phyloP scores from a whole-genome alignment of 37 sponge, comb jelly and placozoan species.

The Dysidea cf. avara region DNA sequence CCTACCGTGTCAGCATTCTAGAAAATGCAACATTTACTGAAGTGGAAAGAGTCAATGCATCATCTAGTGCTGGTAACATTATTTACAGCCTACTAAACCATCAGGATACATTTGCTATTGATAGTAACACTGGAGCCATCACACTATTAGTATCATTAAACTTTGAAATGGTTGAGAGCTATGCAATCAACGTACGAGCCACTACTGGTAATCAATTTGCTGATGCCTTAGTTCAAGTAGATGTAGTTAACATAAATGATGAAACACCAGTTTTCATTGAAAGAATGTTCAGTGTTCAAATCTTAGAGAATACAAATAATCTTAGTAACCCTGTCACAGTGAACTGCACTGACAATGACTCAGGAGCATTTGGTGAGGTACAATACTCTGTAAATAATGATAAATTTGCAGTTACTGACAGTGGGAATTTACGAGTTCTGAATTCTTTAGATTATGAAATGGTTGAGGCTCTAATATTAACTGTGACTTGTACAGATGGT shows the following conservation, averaged over 20 bases:
- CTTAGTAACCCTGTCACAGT: no score
- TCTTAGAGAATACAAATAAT: slow-evolving; percentile 7
- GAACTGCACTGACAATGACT: no score
- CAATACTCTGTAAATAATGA: no score
- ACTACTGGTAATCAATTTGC: no score
- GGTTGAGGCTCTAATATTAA: background rate
- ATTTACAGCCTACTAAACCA: slow-evolving; percentile 32
- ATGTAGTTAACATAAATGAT: slow-evolving; percentile 5
- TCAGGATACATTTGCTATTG: background rate
- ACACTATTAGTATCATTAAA: slow-evolving; percentile 23
- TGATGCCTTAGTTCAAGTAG: no score
- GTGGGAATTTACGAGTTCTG: no score
- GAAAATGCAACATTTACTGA: slow-evolving; percentile 27
- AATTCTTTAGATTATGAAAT: no score
- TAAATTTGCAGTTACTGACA: no score
- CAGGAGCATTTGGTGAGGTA: no score
- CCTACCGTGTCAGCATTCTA: slow-evolving; percentile 32
- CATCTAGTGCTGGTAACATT: slow-evolving; percentile 42
- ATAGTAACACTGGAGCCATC: slow-evolving; percentile 34
- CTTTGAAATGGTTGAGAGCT: slow-evolving; percentile 5
- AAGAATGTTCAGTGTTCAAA: background rate
- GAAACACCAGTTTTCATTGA: slow-evolving; percentile 17
- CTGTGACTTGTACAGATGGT: slow-evolving; percentile 31
- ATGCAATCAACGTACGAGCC: no score
- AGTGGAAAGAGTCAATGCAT: no score